A percentile compares a stretch with the other conserved stretches of the same genome.
Conservation (phyloP, 2,113 vertebrate species). For the Leucopsar rothschildi region DNA sequence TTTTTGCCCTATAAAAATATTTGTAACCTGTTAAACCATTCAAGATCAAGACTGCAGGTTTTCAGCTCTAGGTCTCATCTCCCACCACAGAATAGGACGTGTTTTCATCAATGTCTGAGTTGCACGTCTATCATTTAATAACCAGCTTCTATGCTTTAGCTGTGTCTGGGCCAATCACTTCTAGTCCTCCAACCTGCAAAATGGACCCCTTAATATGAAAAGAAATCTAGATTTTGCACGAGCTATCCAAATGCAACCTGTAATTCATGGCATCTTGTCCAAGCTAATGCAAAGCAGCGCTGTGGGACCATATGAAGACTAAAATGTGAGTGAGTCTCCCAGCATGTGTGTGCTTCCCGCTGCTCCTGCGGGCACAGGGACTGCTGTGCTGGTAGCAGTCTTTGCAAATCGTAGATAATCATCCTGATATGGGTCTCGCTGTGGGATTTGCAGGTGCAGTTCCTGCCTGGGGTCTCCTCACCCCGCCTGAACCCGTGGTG, state of each 20-base stretch:
- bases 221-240: background rate
- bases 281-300: background rate
- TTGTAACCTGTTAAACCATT: background rate
- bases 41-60: background rate
- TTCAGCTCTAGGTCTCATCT: background rate
- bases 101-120: background rate
- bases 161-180: background rate
- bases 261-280: background rate
- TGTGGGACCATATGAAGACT: background rate
- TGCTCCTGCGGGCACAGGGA: accelerated
- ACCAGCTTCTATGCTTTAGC: background rate
- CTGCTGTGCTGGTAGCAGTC: background rate
- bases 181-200: background rate
- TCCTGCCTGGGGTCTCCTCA: background rate
- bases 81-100: background rate
- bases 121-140: background rate
- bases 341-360: background rate
- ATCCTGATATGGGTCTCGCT: background rate
- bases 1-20: background rate
- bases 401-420: accelerated
- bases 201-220: background rate
- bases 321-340: background rate
- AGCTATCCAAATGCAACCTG: background rate
- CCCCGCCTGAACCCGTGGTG: background rate
- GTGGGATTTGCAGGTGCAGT: background rate